Evolutionary conservation across 2,797 vertebrate genomes (phyloP).

Genomic region (Coregonus sp.): DNA sequence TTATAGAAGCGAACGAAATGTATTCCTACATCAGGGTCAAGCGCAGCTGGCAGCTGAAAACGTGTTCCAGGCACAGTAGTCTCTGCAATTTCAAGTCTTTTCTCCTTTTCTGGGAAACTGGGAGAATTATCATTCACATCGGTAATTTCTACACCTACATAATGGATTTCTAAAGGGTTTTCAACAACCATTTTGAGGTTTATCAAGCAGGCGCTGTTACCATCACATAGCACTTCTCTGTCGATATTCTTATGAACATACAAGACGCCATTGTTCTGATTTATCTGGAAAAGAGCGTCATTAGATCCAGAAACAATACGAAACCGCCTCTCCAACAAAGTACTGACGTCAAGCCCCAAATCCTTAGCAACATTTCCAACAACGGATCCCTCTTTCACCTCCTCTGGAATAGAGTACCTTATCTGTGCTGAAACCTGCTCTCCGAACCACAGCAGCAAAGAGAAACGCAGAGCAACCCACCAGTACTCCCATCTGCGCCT

Average conservation of each 20-base stretch:
- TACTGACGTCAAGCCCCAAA: slow-evolving; percentile 71
- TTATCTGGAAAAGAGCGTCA: slow-evolving; percentile 72
- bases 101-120: slow-evolving; percentile 55
- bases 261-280: slow-evolving; percentile 74
- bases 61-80: slow-evolving; percentile 55
- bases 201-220: slow-evolving; percentile 61
- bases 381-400: slow-evolving; percentile 68
- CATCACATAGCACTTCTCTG: slow-evolving; percentile 73
- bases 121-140: slow-evolving; percentile 71
- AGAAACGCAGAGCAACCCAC: slow-evolving; percentile 27
- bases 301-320: slow-evolving; percentile 69
- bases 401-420: slow-evolving; percentile 73
- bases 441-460: slow-evolving; percentile 48
- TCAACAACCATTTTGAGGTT: slow-evolving; percentile 79
- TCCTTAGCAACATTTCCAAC: slow-evolving; percentile 81
- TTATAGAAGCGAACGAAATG: slow-evolving; percentile 65
- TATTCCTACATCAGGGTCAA: slow-evolving; percentile 71
- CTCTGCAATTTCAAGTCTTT: slow-evolving; percentile 72
- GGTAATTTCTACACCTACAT: slow-evolving; percentile 65
- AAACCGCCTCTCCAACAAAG: slow-evolving; percentile 68
- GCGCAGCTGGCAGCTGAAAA: slow-evolving; percentile 75
- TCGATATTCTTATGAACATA: slow-evolving; percentile 70
- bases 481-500: slow-evolving; percentile 34
- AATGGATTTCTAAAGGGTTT: slow-evolving; percentile 76
- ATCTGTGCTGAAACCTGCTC: slow-evolving; percentile 61